Percentiles rank a stretch among this genome's conserved stretches.
Conservation (phyloP, 2,113 vertebrate species). For the Pipra filicauda region DNA sequence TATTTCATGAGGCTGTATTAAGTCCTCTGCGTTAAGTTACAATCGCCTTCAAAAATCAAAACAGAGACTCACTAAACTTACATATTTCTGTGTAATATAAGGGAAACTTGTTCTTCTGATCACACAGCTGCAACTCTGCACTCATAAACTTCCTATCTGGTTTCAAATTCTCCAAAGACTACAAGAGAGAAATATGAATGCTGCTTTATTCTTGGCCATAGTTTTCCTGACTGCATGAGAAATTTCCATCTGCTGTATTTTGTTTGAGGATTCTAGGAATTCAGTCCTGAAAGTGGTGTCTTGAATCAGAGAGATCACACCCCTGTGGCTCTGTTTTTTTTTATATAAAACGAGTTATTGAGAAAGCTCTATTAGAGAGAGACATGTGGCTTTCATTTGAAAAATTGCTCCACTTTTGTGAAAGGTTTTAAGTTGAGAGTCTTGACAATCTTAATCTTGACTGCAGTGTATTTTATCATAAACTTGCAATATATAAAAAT, state of each 20-base stretch:
- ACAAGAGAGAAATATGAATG: background rate
- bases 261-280: background rate
- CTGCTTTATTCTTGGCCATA: background rate
- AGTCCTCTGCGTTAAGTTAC: background rate
- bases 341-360: background rate
- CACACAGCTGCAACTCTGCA: background rate
- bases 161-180: background rate
- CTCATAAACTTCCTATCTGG: background rate
- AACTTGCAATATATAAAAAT: background rate
- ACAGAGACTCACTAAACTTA: background rate
- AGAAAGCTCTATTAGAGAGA: background rate
- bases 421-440: background rate
- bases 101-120: background rate
- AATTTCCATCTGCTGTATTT: background rate
- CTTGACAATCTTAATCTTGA: background rate
- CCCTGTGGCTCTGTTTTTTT: fast-evolving
- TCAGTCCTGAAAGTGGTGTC: constrained; percentile 19
- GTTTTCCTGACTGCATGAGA: constrained; percentile 37
- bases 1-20: background rate
- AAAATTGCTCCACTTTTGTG: background rate
- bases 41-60: background rate
- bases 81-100: fast-evolving
- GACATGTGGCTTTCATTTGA: background rate
- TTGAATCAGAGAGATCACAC: background rate
- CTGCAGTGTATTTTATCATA: background rate